Evolutionary conservation across 2,113 vertebrate species (phyloP), one percentile per base, ranked within the genome.

Genomic region (Narcine bancroftii): DNA sequence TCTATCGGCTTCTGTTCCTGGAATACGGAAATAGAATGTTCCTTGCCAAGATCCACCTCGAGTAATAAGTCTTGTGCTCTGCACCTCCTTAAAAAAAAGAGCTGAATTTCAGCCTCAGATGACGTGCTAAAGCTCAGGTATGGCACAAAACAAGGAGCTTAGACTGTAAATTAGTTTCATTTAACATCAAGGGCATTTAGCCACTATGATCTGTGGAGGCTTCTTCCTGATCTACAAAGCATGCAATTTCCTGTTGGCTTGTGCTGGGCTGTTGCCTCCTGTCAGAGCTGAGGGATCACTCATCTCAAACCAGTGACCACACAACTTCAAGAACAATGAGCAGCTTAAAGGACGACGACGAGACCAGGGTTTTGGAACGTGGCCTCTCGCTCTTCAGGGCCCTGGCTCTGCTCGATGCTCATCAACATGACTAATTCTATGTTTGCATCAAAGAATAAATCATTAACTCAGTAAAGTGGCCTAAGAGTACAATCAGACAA

Each of bases 221-320:
- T 71, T 15, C 89, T 91, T 69, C 89, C 89, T 66, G 63, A 42
- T 91, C 89, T 42, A 45, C 19, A 42, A 45, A 33, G 19, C 39
- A 33, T 69, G 39, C n/a, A 91, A 45, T 24, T 69, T 91, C 89
- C 89, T 91, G 89, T 69, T 47, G 2, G 89, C 69, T 39, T 69
- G 63, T 63, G 60, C 60, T 9, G 21, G 60, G 36, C 7, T 89
- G 56, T 17, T 2, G 17, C 21, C 7, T 0, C 63, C 56, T 53
- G 53, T 66, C 11, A 33, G 24, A 63, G 21, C 15, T 11, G 53
- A 56, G 65, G 10, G 9, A 29, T 91, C 21, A n/a, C 24, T 69
- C 39, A 15, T 33, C 26, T 39, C 29, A 11, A 42, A 65, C 39
- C 89, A 91, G 39, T 21, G 50, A 39, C 50, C 7, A 4, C n/a